phyloP scores from a whole-genome alignment of 2,888 invertebrate genomes.

The Xanthia togata region DNA sequence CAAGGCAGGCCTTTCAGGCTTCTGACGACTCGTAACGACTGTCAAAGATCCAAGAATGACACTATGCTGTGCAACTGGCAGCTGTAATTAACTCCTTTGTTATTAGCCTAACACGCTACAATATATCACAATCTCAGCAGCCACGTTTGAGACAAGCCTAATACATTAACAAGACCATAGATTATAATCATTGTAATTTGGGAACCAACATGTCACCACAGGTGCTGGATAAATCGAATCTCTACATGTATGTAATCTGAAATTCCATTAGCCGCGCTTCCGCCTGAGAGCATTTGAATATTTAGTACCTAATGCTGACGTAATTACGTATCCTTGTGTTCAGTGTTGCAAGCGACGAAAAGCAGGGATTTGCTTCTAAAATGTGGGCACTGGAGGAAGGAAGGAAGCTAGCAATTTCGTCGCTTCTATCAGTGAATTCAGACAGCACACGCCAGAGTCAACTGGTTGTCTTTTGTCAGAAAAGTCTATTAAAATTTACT shows the following conservation, averaged over 20 bases:
- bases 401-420: constrained; percentile 21
- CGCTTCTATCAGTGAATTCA: constrained; percentile 14
- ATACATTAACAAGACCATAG: constrained; percentile 30
- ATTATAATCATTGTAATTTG: constrained; percentile 52
- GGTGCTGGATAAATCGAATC: constrained; percentile 55
- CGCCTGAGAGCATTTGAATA: constrained; percentile 67
- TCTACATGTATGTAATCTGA: constrained; percentile 66
- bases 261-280: constrained; percentile 72
- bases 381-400: constrained; percentile 11
- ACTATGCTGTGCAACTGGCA: neutral
- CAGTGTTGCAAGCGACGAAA: constrained; percentile 42
- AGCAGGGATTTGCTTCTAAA: constrained; percentile 46
- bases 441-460: neutral
- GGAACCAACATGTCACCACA: constrained; percentile 54
- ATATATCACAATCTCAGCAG: constrained; percentile 4
- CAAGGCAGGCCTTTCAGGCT: too few relatives aligned
- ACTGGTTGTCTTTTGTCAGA: neutral
- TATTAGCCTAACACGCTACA: neutral
- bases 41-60: too few relatives aligned
- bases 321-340: constrained; percentile 52
- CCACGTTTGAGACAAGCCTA: neutral
- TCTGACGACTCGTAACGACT: too few relatives aligned
- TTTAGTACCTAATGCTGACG: constrained; percentile 62
- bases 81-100: neutral
- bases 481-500: neutral